Conservation (phyloP, 2,797 vertebrate species). For the Carapus acus region DNA sequence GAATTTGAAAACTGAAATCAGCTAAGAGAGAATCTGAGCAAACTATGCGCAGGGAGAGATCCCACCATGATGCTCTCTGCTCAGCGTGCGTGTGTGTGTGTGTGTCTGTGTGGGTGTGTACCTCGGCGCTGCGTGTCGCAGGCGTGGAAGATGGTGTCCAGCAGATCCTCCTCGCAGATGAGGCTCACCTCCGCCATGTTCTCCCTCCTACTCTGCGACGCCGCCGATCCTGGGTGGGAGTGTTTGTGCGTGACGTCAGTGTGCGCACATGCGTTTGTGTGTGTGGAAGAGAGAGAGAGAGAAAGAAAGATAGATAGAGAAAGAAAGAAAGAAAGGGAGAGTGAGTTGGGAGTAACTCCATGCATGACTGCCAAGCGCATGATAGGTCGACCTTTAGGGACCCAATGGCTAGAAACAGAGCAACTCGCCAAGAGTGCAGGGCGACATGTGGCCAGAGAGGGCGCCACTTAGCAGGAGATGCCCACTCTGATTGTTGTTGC, state of each 20-base stretch:
- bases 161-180: conserved; percentile 81
- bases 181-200: conserved; percentile 62
- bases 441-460: no score
- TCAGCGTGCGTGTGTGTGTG: no score
- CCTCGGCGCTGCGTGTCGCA: conserved; percentile 79
- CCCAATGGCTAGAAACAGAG: no score
- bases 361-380: conserved; percentile 40
- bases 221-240: conserved; percentile 23
- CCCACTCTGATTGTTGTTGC: no score
- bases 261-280: background rate
- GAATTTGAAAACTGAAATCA: conserved; percentile 2
- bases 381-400: conserved; percentile 35
- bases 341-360: background rate
- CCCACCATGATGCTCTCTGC: no score
- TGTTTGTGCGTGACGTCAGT: no score
- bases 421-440: no score
- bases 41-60: background rate
- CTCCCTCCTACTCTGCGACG: conserved; percentile 50
- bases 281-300: no score
- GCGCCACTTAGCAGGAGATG: no score
- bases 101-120: conserved; percentile 45
- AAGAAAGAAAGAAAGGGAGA: no score
- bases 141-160: conserved; percentile 80
- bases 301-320: no score
- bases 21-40: background rate